phyloP scores from a whole-genome alignment of 2,888 invertebrate species.

The Smittia aterrima region DNA sequence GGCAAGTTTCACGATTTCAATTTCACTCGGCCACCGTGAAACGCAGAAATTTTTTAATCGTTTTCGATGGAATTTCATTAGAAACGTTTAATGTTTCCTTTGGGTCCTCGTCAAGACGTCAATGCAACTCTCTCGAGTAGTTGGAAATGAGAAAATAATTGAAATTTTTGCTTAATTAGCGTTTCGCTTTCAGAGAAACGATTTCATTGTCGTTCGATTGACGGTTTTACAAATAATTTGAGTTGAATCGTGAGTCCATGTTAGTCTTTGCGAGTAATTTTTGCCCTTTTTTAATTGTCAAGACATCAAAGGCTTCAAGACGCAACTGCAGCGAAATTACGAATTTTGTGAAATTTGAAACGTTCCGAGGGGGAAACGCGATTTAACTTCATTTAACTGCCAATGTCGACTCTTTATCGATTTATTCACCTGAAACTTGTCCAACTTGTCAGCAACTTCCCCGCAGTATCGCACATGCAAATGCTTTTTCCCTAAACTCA shows the following conservation, averaged over 20 bases:
- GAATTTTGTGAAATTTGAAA: too few species aligned
- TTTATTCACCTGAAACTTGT: constrained; percentile 16
- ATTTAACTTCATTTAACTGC: too few species aligned
- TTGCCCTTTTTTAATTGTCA: too few species aligned
- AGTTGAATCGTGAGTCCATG: too few species aligned
- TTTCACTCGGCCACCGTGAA: neutral
- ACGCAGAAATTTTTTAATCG: neutral
- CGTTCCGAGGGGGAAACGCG: too few species aligned
- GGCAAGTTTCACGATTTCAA: neutral
- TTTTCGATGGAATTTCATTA: constrained; percentile 11
- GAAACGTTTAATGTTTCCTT: neutral
- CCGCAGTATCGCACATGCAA: constrained; percentile 30
- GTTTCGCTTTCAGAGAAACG: neutral
- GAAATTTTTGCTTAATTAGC: neutral
- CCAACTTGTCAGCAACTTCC: neutral
- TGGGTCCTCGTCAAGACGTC: too few species aligned
- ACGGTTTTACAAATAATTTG: too few species aligned
- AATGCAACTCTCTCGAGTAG: too few species aligned
- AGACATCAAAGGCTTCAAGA: constrained; percentile 1
- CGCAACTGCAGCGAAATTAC: too few species aligned
- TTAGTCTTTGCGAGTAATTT: too few species aligned
- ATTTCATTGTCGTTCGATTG: neutral
- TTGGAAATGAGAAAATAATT: too few species aligned
- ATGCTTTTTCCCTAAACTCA: neutral
- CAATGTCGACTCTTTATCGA: too few species aligned